Evolutionary conservation across 2,113 vertebrate species (phyloP), one percentile per base, ranked within the genome.

Genomic region (Python bivittatus): DNA sequence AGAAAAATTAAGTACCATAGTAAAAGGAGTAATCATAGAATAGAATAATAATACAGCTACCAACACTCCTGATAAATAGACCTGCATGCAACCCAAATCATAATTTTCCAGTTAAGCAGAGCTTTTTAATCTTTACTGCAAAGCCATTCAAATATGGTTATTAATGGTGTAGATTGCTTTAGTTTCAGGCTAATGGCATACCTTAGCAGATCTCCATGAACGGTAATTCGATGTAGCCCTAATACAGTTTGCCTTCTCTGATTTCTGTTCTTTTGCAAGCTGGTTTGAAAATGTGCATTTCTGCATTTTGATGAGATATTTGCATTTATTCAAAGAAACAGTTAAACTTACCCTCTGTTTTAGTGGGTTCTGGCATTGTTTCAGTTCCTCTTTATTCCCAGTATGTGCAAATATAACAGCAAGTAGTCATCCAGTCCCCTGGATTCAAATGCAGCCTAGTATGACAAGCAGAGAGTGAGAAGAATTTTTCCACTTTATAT

Each of bases 351-450:
- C 98, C 98, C 88, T 97, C 97, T 93, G 97, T 98, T 95, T 97
- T 97, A 64, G 97, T 97, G 95, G 98, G 98, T 96, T 98, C 98
- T 90, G 98, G 98, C 98, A 98, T 98, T 97, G 91, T 95, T 94
- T 93, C 95, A 94, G 87, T 90, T 93, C 48, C 89, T 96, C 96
- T 97, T 97, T 96, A 97, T 96, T 97, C 96, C 98, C 93, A 95
- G 92, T 91, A 94, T 94, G 93, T 89, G 91, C 93, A 96, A 95
- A 93, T 93, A 92, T 54, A 94, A 94, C 87, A 93, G 94, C 56
- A 94, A 96, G 96, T 96, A 97, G 95, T 94, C 95, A 95, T 79
- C 96, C 97, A 96, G 93, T 91, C 96, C 96, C 94, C 95, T 68
- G 0, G 93, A 96, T 96, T 95, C 72, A 95, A 91, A 95, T 96